Conservation (phyloP, 2,888 invertebrate genomes). For the Polyommatus icarus region DNA sequence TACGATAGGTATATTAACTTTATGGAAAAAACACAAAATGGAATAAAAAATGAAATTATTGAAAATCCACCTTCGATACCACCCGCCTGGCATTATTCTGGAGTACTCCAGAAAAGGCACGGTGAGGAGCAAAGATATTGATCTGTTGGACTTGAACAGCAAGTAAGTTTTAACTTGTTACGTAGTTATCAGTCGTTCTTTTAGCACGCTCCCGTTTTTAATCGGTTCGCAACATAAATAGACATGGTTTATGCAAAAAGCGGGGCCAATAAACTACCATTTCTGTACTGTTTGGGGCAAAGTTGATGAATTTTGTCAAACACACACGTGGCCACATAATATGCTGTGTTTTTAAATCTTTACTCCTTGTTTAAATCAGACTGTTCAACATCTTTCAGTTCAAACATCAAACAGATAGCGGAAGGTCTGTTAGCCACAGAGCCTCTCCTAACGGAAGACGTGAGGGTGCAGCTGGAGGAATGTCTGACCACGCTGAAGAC, state of each 20-base stretch:
- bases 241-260: too few species aligned
- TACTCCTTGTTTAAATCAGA: background rate
- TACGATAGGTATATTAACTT: too few species aligned
- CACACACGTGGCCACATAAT: too few species aligned
- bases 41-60: slow-evolving; percentile 80
- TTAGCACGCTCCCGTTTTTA: too few species aligned
- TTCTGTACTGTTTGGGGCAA: too few species aligned
- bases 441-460: slow-evolving; percentile 79
- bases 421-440: slow-evolving; percentile 74
- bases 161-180: slow-evolving; percentile 64
- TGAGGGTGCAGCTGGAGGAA: slow-evolving; percentile 79
- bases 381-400: slow-evolving; percentile 56
- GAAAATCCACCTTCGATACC: slow-evolving; percentile 85
- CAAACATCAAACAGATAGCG: slow-evolving; percentile 78
- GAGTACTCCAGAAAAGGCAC: slow-evolving; percentile 81
- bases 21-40: slow-evolving; percentile 44
- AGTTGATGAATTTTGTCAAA: too few species aligned
- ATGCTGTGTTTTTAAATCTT: too few species aligned
- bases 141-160: slow-evolving; percentile 82
- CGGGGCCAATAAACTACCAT: too few species aligned
- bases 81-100: slow-evolving; percentile 85
- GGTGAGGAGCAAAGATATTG: slow-evolving; percentile 82
- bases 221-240: too few species aligned
- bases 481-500: slow-evolving; percentile 83
- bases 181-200: too few species aligned